Base-by-base conservation (phyloP, 2,888 invertebrate genomes). In the Phaedon cochleariae region DNA sequence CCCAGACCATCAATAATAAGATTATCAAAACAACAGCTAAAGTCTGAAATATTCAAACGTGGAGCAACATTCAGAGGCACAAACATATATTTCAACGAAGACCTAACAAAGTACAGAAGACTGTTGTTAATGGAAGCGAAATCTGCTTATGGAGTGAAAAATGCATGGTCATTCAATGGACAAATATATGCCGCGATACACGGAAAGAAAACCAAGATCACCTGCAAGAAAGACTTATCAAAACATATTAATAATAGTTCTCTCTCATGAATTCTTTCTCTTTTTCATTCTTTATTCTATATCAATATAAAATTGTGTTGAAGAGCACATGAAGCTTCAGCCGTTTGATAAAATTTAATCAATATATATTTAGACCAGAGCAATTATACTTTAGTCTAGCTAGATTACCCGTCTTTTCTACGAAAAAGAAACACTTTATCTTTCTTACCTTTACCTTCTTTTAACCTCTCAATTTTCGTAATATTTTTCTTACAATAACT, bases 61-160 rank as follows among this genome's bases (percentile, higher is more conserved):
- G 18, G 53, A 17, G 31, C 2, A 53, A 31, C 29, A 48, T 59
- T 59, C 20, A 59, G 21, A 31, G 34, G 20, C 9, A 59, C 48
- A 31, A 59, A 49, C 31, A 59, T 59, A 2, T 49, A 49, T 34
- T 21, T 59, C 17, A 34, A 29, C 12, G 48, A 59, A 31, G 49
- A 59, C 34, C 21, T 59, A 41, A 59, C 59, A n/a, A 48, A 59
- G 21, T 29, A 2, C 31, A 48, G 49, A 49, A 59, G 34, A 49
- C 21, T 18, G 20, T 34, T 4, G n/a, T 48, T 59, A 34, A 29
- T 20, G 29, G 18, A 18, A 59, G 49, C 22, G 49, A 49, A 5
- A 29, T 31, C 10, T 59, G 49, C 34, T 48, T 49, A 29, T 48
- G 0, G n/a, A 49, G 49, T 48, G 59, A 49, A 20, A 31, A 48